A percentile compares a stretch with the other conserved stretches of the same genome.
These are phyloP conservation scores for Hemicordylus capensis DNA, from an alignment of 2,113 vertebrate genomes.

Conservation along the genomic window DNA sequence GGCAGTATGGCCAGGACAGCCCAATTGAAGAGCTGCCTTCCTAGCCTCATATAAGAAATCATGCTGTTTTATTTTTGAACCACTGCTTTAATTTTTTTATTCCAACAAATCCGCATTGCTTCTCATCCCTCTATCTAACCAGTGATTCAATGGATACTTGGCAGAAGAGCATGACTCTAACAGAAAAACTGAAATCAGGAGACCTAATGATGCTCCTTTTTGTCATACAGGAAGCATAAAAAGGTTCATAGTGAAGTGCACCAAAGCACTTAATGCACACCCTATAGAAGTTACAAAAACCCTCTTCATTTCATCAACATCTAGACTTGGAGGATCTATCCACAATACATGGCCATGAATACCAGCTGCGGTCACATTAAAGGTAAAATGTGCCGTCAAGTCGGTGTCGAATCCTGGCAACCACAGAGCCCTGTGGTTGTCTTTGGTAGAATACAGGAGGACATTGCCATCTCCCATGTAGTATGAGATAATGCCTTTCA, in stretches of 20 bases:
- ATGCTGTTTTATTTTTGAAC: not conserved
- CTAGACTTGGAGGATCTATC: not conserved
- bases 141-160: not conserved
- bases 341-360: too few relatives aligned
- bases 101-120: not conserved
- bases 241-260: not conserved
- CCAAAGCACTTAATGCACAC: not conserved
- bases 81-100: not conserved
- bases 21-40: not conserved
- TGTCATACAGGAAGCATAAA: not conserved
- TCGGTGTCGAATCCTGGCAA: too few relatives aligned
- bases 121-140: not conserved
- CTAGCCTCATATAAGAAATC: not conserved
- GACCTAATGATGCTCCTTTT: not conserved
- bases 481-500: too few relatives aligned
- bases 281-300: not conserved
- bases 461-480: too few relatives aligned
- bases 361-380: too few relatives aligned
- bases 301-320: not conserved
- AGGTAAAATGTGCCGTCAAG: too few relatives aligned
- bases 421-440: too few relatives aligned
- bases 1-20: not conserved
- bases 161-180: not conserved
- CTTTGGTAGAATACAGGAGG: too few relatives aligned
- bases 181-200: not conserved